Evolutionary conservation across 64 coral and sea anemone species (phyloP).

Genomic region (Orbicella faveolata): DNA sequence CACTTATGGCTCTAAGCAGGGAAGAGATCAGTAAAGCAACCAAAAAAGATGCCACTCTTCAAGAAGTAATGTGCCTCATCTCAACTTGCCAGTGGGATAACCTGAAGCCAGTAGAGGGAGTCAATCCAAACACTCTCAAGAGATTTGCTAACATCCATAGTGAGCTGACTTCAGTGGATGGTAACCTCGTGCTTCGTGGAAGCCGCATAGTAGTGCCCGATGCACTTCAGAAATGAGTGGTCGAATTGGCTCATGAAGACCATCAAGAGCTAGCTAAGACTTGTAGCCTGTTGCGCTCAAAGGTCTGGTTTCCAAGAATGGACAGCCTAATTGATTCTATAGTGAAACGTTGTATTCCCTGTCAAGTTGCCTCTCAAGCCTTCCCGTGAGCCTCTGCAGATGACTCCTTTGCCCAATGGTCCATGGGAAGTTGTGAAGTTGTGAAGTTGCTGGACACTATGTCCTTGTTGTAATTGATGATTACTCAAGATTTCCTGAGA

Average conservation of each 20-base stretch:
- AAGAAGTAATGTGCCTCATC: slow-evolving; percentile 18
- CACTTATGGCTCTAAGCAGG: not conserved
- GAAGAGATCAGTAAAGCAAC: slow-evolving; percentile 23
- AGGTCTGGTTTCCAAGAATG: slow-evolving; percentile 44
- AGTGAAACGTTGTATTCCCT: slow-evolving; percentile 47
- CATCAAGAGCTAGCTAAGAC: slow-evolving; percentile 45
- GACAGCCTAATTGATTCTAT: not conserved
- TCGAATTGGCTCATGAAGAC: slow-evolving; percentile 10
- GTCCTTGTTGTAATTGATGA: slow-evolving; percentile 50
- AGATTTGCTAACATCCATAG: not conserved
- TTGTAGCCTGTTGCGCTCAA: not conserved
- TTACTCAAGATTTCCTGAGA: slow-evolving; percentile 34
- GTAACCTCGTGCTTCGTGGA: not conserved
- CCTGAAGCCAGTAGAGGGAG: slow-evolving; percentile 11
- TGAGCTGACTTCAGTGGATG: not conserved
- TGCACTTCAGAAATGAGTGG: not conserved
- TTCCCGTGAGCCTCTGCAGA: too few species aligned
- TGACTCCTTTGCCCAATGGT: too few species aligned
- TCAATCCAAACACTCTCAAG: not conserved
- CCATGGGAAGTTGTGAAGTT: slow-evolving; percentile 6
- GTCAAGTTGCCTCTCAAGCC: slow-evolving; percentile 23
- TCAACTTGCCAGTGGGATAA: not conserved
- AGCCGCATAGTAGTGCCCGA: not conserved
- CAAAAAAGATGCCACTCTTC: slow-evolving; percentile 6
- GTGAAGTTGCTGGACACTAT: not conserved